Evolutionary conservation across 2,797 vertebrate species (phyloP).

Genomic region (Sebastes minor): DNA sequence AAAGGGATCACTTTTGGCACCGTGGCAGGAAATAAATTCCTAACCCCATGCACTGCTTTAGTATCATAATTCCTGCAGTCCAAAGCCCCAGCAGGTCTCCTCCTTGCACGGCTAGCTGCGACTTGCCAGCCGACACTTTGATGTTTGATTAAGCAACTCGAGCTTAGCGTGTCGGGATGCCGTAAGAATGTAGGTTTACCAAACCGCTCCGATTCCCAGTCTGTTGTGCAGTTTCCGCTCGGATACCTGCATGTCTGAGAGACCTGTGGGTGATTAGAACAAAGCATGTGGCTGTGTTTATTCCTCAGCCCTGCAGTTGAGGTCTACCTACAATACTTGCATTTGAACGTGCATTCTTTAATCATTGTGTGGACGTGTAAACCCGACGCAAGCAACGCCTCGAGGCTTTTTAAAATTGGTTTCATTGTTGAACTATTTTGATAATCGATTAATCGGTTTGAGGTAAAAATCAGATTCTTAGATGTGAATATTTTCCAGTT

Average conservation of each 20-base stretch:
- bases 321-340: neutral
- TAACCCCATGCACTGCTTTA: constrained; percentile 9
- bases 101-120: constrained; percentile 32
- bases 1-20: constrained; percentile 23
- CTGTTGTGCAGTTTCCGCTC: neutral
- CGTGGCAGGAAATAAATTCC: constrained; percentile 40
- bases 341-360: constrained; percentile 11
- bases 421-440: neutral
- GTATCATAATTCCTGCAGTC: constrained; percentile 22
- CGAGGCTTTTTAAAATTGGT: neutral
- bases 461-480: no score
- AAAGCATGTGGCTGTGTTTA: constrained; percentile 26
- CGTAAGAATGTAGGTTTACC: constrained; percentile 38
- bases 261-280: constrained; percentile 24
- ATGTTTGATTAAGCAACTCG: constrained; percentile 50
- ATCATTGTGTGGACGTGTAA: constrained; percentile 6
- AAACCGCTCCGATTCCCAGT: neutral
- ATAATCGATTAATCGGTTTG: no score
- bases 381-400: neutral
- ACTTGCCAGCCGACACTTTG: constrained; percentile 57
- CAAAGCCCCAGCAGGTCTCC: constrained; percentile 36
- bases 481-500: no score
- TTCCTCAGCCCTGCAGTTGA: neutral
- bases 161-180: constrained; percentile 11
- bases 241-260: constrained; percentile 16